Evolutionary conservation across 2,888 invertebrate species (phyloP).

Genomic region (Acleris emargana): DNA sequence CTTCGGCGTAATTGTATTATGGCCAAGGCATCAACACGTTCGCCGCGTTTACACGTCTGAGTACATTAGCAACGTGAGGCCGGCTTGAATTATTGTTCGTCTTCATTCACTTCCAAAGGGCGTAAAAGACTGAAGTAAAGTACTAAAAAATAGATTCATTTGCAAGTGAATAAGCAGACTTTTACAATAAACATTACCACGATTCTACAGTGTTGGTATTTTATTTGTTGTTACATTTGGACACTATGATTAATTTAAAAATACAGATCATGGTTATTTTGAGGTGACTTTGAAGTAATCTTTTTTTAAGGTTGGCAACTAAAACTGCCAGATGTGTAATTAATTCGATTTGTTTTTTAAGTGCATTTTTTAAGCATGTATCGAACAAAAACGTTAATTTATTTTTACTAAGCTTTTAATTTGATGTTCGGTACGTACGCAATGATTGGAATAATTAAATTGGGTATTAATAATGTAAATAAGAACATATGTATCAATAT

Average conservation of each 20-base stretch:
- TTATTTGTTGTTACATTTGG: too few relatives aligned
- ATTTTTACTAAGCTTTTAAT: too few relatives aligned
- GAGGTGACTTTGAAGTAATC: not conserved
- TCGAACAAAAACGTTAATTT: too few relatives aligned
- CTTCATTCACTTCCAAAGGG: conserved; percentile 50
- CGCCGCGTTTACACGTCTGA: too few relatives aligned
- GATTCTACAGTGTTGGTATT: too few relatives aligned
- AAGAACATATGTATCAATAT: conserved; percentile 37
- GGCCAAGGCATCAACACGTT: too few relatives aligned
- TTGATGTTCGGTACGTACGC: too few relatives aligned
- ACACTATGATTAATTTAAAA: too few relatives aligned
- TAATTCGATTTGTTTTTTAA: not conserved
- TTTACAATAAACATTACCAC: too few relatives aligned
- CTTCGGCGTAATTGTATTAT: too few relatives aligned
- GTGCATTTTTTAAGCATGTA: not conserved
- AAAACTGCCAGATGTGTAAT: conserved; percentile 16
- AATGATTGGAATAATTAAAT: conserved; percentile 1
- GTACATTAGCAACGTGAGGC: not conserved
- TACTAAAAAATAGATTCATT: conserved; percentile 35
- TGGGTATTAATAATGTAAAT: conserved; percentile 42
- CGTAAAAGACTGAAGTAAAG: conserved; percentile 69
- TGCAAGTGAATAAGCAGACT: not conserved
- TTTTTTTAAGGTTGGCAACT: not conserved
- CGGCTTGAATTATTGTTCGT: conserved; percentile 3
- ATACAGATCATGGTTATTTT: too few relatives aligned